Evolutionary conservation across 1,140 invertebrate genomes (phyloP).

Genomic region (Notospermus geniculatus): DNA sequence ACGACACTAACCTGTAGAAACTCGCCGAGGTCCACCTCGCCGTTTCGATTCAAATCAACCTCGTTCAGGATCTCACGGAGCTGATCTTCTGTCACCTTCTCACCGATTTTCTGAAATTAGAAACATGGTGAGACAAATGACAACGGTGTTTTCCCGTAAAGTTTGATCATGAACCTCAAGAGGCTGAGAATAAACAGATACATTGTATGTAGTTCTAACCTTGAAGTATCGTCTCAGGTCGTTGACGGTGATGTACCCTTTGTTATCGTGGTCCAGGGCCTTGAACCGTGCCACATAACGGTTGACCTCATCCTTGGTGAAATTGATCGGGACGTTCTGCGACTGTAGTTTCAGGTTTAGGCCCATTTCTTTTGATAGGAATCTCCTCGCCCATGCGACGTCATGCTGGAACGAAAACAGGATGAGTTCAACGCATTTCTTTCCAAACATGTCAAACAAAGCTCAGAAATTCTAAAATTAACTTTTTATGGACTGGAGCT

Average conservation of each 20-base stretch:
- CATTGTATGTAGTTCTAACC: slow-evolving; percentile 64
- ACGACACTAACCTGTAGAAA: slow-evolving; percentile 84
- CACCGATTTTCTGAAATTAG: slow-evolving; percentile 74
- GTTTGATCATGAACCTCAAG: neutral
- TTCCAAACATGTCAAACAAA: neutral
- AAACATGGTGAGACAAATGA: slow-evolving; percentile 9
- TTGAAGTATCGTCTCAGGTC: slow-evolving; percentile 92
- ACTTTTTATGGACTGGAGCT: neutral
- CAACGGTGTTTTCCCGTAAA: neutral
- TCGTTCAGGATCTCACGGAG: slow-evolving; percentile 96
- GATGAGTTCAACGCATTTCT: neutral
- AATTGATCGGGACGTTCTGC: slow-evolving; percentile 81
- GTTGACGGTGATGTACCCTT: slow-evolving; percentile 97
- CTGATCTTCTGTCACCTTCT: slow-evolving; percentile 89
- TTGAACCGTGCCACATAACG: slow-evolving; percentile 93
- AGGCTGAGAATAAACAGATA: neutral
- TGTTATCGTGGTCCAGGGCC: slow-evolving; percentile 90
- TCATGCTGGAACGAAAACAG: slow-evolving; percentile 37
- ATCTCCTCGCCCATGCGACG: slow-evolving; percentile 35
- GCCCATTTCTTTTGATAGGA: slow-evolving; percentile 94
- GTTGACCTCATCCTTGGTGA: slow-evolving; percentile 92
- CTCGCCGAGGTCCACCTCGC: slow-evolving; percentile 97
- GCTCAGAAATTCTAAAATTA: neutral
- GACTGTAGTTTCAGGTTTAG: slow-evolving; percentile 74
- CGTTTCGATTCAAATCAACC: slow-evolving; percentile 99